These are phyloP conservation scores for Rhagologus leucostigma DNA, from an alignment of 2,113 vertebrate genomes.

Conservation along the genomic window DNA sequence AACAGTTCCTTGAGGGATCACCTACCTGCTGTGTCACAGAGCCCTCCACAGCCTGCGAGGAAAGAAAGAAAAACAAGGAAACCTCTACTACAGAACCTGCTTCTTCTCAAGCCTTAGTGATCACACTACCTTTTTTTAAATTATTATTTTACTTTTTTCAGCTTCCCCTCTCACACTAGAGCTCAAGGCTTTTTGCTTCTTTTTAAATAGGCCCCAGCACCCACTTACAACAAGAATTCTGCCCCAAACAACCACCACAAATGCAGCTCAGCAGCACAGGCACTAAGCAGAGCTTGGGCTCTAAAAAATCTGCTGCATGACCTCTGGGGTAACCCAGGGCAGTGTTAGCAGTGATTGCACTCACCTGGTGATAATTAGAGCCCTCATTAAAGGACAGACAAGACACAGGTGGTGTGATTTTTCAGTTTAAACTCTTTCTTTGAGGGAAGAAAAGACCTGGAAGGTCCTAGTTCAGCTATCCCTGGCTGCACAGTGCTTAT, in stretches of 20 bases:
- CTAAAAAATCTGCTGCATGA: fast-evolving
- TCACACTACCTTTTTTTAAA: too few relatives aligned
- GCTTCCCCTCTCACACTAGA: fast-evolving
- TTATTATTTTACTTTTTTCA: neutral
- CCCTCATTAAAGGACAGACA: neutral
- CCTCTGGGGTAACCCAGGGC: neutral
- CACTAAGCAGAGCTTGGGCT: fast-evolving
- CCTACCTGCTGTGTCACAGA: fast-evolving
- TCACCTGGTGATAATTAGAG: neutral
- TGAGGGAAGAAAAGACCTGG: neutral
- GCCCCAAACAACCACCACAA: too few relatives aligned
- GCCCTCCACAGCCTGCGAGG: neutral
- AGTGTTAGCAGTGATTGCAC: neutral
- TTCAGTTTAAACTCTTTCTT: neutral
- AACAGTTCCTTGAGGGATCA: too few relatives aligned
- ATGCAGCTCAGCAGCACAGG: fast-evolving
- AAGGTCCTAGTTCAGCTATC: neutral
- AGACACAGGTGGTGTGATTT: neutral
- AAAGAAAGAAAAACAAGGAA: neutral
- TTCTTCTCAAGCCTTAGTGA: fast-evolving
- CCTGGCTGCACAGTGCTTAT: neutral
- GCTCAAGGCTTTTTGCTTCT: fast-evolving
- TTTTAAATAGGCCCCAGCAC: fast-evolving
- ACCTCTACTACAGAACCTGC: neutral
- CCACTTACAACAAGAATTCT: fast-evolving